phyloP scores from a whole-genome alignment of 1,140 invertebrate species.

The Drosophila burlai region DNA sequence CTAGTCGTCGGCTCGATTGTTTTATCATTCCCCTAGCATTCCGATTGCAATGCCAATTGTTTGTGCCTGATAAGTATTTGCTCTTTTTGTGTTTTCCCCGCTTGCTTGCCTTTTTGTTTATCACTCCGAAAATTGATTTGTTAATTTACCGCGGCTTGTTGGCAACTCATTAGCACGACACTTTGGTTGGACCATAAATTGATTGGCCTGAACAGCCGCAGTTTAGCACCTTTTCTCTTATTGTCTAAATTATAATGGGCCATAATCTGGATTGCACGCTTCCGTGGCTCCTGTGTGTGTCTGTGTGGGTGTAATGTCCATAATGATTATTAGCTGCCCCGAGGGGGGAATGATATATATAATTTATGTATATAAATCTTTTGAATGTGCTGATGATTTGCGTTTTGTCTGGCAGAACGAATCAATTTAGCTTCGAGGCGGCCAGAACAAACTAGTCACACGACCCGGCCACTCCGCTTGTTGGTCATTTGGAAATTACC shows the following conservation, averaged over 20 bases:
- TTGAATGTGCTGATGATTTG: constrained; percentile 22
- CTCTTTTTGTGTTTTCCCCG: constrained; percentile 21
- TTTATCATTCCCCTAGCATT: constrained; percentile 41
- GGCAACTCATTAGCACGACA: constrained; percentile 66
- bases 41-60: constrained; percentile 34
- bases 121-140: constrained; percentile 70
- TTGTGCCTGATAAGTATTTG: constrained; percentile 18
- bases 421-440: constrained; percentile 1
- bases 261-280: constrained; percentile 26
- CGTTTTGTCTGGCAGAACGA: constrained; percentile 36
- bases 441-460: constrained; percentile 40
- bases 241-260: constrained; percentile 30
- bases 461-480: constrained; percentile 17
- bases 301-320: constrained; percentile 3
- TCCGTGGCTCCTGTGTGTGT: background rate
- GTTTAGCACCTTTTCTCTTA: constrained; percentile 60
- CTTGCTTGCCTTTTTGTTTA: constrained; percentile 52
- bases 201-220: constrained; percentile 22
- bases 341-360: background rate
- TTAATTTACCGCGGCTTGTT: constrained; percentile 66
- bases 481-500: constrained; percentile 26
- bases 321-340: constrained; percentile 12
- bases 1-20: constrained; percentile 23
- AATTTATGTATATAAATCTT: background rate
- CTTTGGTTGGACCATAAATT: constrained; percentile 52